Base-by-base conservation (phyloP, 1,140 invertebrate species). In the Penaeus indicus region DNA sequence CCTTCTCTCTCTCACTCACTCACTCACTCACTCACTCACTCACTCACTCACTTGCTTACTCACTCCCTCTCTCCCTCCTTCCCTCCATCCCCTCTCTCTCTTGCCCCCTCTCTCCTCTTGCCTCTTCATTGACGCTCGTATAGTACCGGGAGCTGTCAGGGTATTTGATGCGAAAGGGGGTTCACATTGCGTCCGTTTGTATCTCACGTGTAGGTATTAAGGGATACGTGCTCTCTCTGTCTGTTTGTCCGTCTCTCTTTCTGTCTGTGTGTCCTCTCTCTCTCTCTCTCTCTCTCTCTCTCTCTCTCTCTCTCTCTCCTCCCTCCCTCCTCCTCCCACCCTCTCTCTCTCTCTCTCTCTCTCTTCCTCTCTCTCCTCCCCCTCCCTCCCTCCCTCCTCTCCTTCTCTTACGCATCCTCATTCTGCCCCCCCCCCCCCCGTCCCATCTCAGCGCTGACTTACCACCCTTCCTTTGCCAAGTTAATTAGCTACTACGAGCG, bases 401-500 rank as follows among this genome's bases (percentile, higher is more conserved):
- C 67, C 7, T 10, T 69, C n/a, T 25, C 67, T 25, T n/a, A 13
- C 67, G 22, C 32, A 4, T 13, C n/a, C 18, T 72, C n/a, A 11
- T 27, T 22, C 10, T 69, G 10, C 67, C 4, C n/a, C 32, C 67
- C n/a, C n/a, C 16, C 16, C 21, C 67, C 67, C 13, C 32, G 67
- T 25, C 32, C 32, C 10, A 25, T 13, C 13, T 18, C 67, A 13
- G n/a, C 32, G n/a, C 67, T 32, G 32, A 72, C 67, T 72, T 72
- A 32, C n/a, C 32, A 72, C 32, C 67, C n/a, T 72, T n/a, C 67
- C 67, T 72, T 72, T 72, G 32, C n/a, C 67, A 72, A 72, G 67
- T 72, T 72, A 72, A 72, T 72, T 72, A 72, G 67, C 67, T 72
- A 72, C 67, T n/a, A 72, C 67, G 67, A 72, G 67, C 67, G 67